Percentiles rank a stretch among this genome's conserved stretches.
Evolutionary conservation across 2,888 invertebrate genomes (phyloP).

Genomic region (Drosophila pseudotakahashii): DNA sequence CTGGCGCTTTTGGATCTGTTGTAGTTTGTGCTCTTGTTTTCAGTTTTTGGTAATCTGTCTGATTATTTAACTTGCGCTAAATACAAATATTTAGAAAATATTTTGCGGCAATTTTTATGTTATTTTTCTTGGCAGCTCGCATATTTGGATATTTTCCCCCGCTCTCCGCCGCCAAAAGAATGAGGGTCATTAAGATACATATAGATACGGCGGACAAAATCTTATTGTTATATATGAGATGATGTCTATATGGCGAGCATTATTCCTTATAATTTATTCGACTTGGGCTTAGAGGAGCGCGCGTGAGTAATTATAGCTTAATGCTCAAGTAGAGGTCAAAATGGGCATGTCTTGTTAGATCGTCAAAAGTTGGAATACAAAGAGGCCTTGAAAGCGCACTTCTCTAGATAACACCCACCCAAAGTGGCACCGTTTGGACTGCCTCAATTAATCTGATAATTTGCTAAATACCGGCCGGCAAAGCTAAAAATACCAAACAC

Average conservation of each 20-base stretch:
- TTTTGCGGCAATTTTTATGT: constrained; percentile 69
- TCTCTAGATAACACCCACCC: constrained; percentile 16
- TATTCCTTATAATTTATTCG: constrained; percentile 30
- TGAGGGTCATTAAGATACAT: constrained; percentile 70
- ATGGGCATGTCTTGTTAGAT: constrained; percentile 13
- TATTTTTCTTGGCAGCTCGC: constrained; percentile 72
- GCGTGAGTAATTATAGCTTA: constrained; percentile 15
- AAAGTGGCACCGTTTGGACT: not conserved
- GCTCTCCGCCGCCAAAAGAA: constrained; percentile 48
- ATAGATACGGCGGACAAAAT: constrained; percentile 29
- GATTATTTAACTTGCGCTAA: constrained; percentile 80
- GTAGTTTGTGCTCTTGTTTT: constrained; percentile 49
- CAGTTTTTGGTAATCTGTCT: constrained; percentile 67
- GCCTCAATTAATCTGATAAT: constrained; percentile 25
- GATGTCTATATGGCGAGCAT: constrained; percentile 20
- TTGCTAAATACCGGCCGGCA: constrained; percentile 49
- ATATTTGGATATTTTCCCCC: constrained; percentile 51
- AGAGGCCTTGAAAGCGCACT: not conserved
- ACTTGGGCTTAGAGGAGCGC: constrained; percentile 20
- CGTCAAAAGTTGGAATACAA: not conserved
- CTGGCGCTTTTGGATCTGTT: constrained; percentile 20
- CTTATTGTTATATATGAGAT: constrained; percentile 29
- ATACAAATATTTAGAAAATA: constrained; percentile 77
- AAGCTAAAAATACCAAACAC: constrained; percentile 24
- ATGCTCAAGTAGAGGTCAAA: constrained; percentile 23